phyloP scores from a whole-genome alignment of 64 coral and sea anemone genomes.

The Montipora capricornis region DNA sequence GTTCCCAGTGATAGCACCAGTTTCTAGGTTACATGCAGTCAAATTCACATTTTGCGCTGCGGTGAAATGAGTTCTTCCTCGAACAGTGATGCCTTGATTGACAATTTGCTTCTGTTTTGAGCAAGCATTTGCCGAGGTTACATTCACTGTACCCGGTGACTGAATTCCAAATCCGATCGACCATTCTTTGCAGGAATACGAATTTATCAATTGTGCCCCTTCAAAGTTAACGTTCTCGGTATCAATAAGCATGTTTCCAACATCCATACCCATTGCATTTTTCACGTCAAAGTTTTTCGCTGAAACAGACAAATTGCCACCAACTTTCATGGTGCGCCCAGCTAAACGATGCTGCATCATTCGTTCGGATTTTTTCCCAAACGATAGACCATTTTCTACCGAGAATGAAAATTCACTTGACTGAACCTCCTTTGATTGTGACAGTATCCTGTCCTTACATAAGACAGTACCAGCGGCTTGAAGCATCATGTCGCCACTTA shows the following conservation, averaged over 20 bases:
- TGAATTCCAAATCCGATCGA: conserved; percentile 20
- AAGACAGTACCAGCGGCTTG: conserved; percentile 40
- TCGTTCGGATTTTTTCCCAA: background rate
- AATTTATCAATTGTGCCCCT: conserved; percentile 49
- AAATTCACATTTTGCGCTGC: conserved; percentile 39
- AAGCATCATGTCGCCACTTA: conserved; percentile 23
- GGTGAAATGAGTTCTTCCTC: conserved; percentile 52
- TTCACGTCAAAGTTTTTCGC: conserved; percentile 54
- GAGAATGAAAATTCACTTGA: conserved; percentile 60
- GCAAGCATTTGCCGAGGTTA: background rate
- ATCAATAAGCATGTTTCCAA: conserved; percentile 54
- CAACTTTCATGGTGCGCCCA: background rate
- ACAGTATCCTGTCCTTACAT: conserved; percentile 48
- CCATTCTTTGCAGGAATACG: conserved; percentile 25
- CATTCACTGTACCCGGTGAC: background rate
- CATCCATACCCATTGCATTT: conserved; percentile 66
- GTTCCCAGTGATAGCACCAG: conserved; percentile 51
- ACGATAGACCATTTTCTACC: conserved; percentile 44
- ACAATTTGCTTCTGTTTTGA: conserved; percentile 54
- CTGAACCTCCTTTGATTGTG: conserved; percentile 22
- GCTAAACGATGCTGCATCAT: conserved; percentile 35
- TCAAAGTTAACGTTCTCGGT: conserved; percentile 42
- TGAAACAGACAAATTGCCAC: conserved; percentile 36
- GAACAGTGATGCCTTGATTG: conserved; percentile 53
- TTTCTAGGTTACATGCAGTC: conserved; percentile 66